Evolutionary conservation across 2,888 invertebrate species (phyloP).

Genomic region (Campopleginae sp.): DNA sequence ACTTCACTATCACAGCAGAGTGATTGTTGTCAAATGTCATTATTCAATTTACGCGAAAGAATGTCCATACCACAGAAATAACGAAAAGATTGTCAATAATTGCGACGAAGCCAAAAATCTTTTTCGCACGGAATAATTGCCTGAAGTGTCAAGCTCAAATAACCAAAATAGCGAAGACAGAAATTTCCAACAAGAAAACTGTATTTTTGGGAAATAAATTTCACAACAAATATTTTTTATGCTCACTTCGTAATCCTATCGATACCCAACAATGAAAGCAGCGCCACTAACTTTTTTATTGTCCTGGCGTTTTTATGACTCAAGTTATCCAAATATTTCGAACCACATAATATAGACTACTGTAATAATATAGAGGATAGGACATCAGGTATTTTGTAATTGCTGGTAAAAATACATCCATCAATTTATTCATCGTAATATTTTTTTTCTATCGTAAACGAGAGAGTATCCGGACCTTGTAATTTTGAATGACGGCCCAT

Average conservation of each 20-base stretch:
- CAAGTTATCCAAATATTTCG: too few relatives aligned
- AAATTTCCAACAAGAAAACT: not conserved
- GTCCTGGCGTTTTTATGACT: too few relatives aligned
- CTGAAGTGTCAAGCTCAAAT: not conserved
- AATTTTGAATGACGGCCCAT: too few relatives aligned
- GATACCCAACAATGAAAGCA: not conserved
- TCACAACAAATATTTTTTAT: not conserved
- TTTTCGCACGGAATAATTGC: not conserved
- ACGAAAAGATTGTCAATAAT: not conserved
- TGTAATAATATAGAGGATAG: too few relatives aligned
- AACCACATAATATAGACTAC: too few relatives aligned
- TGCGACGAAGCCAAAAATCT: not conserved
- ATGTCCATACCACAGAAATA: not conserved
- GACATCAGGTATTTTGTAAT: too few relatives aligned
- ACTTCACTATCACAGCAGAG: not conserved
- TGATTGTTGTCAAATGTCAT: not conserved
- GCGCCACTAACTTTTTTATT: not conserved
- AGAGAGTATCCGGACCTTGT: too few relatives aligned
- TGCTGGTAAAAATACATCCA: too few relatives aligned
- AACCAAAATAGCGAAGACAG: not conserved
- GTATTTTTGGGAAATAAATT: not conserved
- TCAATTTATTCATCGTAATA: too few relatives aligned
- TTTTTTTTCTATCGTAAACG: too few relatives aligned
- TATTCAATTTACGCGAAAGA: not conserved
- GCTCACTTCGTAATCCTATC: not conserved